Base-by-base conservation (phyloP, 1,140 invertebrate species). In the Daktulosphaira vitifoliae region DNA sequence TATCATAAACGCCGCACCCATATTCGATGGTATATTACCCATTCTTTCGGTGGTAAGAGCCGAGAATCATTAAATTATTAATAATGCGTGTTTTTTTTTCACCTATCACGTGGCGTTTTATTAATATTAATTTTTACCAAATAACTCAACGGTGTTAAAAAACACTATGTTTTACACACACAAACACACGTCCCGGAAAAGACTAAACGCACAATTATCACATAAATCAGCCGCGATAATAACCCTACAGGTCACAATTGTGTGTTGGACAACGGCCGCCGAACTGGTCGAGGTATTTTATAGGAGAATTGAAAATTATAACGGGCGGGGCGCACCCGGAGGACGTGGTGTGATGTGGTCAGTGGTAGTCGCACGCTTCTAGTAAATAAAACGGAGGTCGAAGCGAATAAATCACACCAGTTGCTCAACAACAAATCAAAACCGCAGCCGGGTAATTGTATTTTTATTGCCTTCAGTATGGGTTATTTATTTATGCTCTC, bases 271-370 rank as follows among this genome's bases (percentile, higher is more conserved):
- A 46, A 59, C 15, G 54, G 38, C 5, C 29, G 11, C 29, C 29
- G 11, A 44, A 59, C 54, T 26, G 44, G 54, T 16, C n/a, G n/a
- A n/a, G n/a, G n/a, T n/a, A n/a, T n/a, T n/a, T n/a, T n/a, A n/a
- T n/a, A n/a, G 22, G 39, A 59, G 54, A 59, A 59, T 59, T 59
- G 54, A 59, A 59, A 56, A 59, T 59, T 59, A 59, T 46, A 46
- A 25, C 42, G 42, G 38, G 53, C 38, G 38, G 22, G 44, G 54
- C 42, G 38, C 54, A 44, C 54, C 54, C 25, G 29, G 29, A 33
- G 29, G 29, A 33, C 29, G 29, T 11, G 29, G 11, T 5, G 5
- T 33, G 15, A 59, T 29, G 54, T 11, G 39, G 39, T 44, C 4
- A 5, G 39, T 44, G 15, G 42, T 59, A 46, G 54, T 59, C 42